phyloP scores from a whole-genome alignment of 2,797 vertebrate genomes.

The Phoxinus dragarum region DNA sequence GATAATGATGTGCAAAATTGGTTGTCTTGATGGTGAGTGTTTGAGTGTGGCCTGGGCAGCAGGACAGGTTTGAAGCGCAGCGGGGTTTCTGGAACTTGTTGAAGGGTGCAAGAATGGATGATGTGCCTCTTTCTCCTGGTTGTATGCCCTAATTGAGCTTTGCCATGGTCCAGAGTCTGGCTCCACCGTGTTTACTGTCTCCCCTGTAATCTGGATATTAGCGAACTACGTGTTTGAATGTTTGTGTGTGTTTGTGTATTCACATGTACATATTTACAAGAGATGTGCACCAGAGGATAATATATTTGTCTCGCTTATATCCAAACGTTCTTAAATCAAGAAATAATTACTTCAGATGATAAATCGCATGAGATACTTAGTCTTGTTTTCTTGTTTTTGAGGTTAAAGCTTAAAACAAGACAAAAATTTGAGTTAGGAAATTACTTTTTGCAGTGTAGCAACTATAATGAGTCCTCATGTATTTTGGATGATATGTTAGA shows the following conservation, averaged over 20 bases:
- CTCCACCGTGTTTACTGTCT: conserved; percentile 20
- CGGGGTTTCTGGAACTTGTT: conserved; percentile 13
- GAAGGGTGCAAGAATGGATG: conserved; percentile 14
- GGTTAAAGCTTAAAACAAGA: too few relatives aligned
- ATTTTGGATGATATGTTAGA: neutral
- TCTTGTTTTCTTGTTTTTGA: neutral
- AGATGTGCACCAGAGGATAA: neutral
- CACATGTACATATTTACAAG: conserved; percentile 17
- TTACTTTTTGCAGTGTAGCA: neutral
- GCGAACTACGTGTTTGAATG: conserved; percentile 10
- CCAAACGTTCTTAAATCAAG: conserved; percentile 16
- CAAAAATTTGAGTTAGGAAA: neutral
- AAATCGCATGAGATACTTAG: neutral
- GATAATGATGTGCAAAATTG: conserved; percentile 47
- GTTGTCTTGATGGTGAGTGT: conserved; percentile 26
- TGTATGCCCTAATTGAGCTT: conserved; percentile 4
- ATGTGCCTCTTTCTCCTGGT: conserved; percentile 22
- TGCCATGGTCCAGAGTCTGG: conserved; percentile 24
- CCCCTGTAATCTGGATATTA: conserved; percentile 14
- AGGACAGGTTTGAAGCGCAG: conserved; percentile 31
- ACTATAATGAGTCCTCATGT: too few relatives aligned
- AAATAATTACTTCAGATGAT: neutral
- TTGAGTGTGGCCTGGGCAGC: conserved; percentile 14
- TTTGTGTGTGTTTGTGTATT: conserved; percentile 25
- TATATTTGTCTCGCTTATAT: neutral